phyloP scores from a whole-genome alignment of 2,797 vertebrate species.

The Helostoma temminkii region DNA sequence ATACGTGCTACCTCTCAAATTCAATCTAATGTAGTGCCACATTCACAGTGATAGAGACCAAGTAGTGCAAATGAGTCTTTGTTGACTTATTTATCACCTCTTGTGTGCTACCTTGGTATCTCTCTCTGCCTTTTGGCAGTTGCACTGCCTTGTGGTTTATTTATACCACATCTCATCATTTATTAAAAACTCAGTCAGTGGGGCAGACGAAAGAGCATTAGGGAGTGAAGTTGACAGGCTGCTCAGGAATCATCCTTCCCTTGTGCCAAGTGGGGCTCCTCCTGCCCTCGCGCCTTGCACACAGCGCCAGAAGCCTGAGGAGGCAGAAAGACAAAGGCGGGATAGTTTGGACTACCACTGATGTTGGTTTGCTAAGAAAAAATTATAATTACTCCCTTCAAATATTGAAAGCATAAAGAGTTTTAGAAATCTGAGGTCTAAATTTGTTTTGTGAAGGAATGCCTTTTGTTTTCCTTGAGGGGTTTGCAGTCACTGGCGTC shows the following conservation, averaged over 20 bases:
- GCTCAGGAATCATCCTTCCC: conserved; percentile 80
- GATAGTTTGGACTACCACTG: conserved; percentile 47
- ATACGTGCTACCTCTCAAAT: conserved; percentile 44
- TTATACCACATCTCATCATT: conserved; percentile 87
- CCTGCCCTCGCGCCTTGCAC: conserved; percentile 63
- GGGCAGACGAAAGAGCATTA: conserved; percentile 82
- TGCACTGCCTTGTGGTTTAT: conserved; percentile 86
- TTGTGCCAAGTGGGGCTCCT: conserved; percentile 83
- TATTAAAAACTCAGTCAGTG: conserved; percentile 91
- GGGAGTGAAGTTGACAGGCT: conserved; percentile 80
- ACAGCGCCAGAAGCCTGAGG: conserved; percentile 62
- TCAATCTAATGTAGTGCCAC: conserved; percentile 44
- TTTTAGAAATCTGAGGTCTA: conserved; percentile 53
- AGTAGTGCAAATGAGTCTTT: conserved; percentile 81
- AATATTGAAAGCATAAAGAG: conserved; percentile 59
- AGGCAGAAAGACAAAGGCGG: conserved; percentile 70
- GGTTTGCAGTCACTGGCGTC: conserved; percentile 43
- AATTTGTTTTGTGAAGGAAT: conserved; percentile 47
- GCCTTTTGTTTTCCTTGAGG: conserved; percentile 47
- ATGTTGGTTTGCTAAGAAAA: conserved; percentile 57
- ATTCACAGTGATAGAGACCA: conserved; percentile 69
- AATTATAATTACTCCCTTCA: conserved; percentile 48
- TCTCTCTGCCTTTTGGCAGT: conserved; percentile 81
- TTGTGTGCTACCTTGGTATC: conserved; percentile 83
- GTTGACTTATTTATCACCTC: conserved; percentile 85